Evolutionary conservation across 2,888 invertebrate genomes (phyloP).

Genomic region (Germaria angustata): DNA sequence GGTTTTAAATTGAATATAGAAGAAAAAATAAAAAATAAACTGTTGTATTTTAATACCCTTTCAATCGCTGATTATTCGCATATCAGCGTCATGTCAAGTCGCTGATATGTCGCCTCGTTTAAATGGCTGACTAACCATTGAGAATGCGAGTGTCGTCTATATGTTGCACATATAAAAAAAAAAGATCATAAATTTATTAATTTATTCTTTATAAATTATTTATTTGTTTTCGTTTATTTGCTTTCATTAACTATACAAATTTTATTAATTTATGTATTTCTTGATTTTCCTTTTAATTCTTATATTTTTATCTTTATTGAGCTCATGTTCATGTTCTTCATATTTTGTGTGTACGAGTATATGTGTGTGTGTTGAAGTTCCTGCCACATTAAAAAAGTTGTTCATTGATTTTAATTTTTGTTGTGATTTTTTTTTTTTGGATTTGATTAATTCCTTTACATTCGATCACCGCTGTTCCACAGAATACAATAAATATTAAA

Average conservation of each 20-base stretch:
- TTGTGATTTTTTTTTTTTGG: constrained; percentile 11
- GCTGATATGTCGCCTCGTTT: constrained; percentile 17
- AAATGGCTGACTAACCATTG: background rate
- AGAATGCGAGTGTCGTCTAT: background rate
- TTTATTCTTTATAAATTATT: constrained; percentile 67
- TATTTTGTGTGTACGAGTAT: constrained; percentile 19
- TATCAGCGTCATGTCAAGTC: constrained; percentile 50
- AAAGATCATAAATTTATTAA: constrained; percentile 62
- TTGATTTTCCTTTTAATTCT: constrained; percentile 24
- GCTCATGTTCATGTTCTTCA: background rate
- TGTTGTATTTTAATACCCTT: constrained; percentile 54
- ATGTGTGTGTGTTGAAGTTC: background rate
- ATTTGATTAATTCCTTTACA: constrained; percentile 61
- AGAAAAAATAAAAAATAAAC: background rate
- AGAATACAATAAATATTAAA: constrained; percentile 34
- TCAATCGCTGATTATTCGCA: constrained; percentile 62
- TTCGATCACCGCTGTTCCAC: constrained; percentile 44
- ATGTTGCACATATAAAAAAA: background rate
- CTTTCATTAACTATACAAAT: constrained; percentile 64
- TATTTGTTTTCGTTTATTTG: constrained; percentile 61
- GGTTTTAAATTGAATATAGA: constrained; percentile 10
- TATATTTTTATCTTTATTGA: constrained; percentile 4
- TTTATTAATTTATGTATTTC: constrained; percentile 65
- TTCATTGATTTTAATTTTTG: constrained; percentile 2
- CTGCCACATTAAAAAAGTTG: constrained; percentile 25